Evolutionary conservation across 30 jellyfish, hydroid and myxozoan genomes (phyloP).

Genomic region (Catostylus mosaicus): DNA sequence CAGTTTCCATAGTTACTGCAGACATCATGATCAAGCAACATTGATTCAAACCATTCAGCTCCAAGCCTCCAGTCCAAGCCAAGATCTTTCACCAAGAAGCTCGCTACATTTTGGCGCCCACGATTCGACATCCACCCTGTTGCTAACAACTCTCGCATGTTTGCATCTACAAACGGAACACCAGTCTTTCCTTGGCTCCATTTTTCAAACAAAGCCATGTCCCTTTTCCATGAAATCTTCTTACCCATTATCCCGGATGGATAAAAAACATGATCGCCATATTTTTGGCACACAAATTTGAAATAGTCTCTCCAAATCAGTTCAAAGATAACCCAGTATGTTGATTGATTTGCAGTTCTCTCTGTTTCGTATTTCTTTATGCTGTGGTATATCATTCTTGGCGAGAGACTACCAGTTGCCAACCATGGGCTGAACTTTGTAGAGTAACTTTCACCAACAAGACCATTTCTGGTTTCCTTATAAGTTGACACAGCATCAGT

Average conservation of each 20-base stretch:
- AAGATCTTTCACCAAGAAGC: slow-evolving; percentile 73
- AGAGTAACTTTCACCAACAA: slow-evolving; percentile 67
- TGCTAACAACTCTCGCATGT: slow-evolving; percentile 65
- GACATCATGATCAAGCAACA: slow-evolving; percentile 78
- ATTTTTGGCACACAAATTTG: slow-evolving; percentile 59
- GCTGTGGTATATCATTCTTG: slow-evolving; percentile 47
- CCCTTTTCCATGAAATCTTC: slow-evolving; percentile 55
- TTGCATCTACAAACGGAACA: slow-evolving; percentile 85
- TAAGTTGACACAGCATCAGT: slow-evolving; percentile 66
- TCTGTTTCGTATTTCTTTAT: slow-evolving; percentile 22
- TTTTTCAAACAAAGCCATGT: slow-evolving; percentile 49
- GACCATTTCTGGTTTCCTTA: slow-evolving; percentile 76
- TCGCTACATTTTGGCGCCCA: slow-evolving; percentile 82
- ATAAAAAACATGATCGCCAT: slow-evolving; percentile 62
- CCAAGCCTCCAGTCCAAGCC: slow-evolving; percentile 87
- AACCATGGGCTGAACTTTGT: slow-evolving; percentile 84
- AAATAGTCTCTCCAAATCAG: slow-evolving; percentile 81
- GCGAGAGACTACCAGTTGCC: slow-evolving; percentile 73
- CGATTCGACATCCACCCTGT: slow-evolving; percentile 92
- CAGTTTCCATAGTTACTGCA: slow-evolving; percentile 87
- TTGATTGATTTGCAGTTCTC: slow-evolving; percentile 53
- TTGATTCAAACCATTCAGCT: slow-evolving; percentile 87
- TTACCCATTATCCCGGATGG: slow-evolving; percentile 73
- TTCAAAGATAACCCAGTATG: slow-evolving; percentile 82
- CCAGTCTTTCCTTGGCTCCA: slow-evolving; percentile 82